Base-by-base conservation (phyloP, 2,888 invertebrate genomes). In the Oligia strigilis region DNA sequence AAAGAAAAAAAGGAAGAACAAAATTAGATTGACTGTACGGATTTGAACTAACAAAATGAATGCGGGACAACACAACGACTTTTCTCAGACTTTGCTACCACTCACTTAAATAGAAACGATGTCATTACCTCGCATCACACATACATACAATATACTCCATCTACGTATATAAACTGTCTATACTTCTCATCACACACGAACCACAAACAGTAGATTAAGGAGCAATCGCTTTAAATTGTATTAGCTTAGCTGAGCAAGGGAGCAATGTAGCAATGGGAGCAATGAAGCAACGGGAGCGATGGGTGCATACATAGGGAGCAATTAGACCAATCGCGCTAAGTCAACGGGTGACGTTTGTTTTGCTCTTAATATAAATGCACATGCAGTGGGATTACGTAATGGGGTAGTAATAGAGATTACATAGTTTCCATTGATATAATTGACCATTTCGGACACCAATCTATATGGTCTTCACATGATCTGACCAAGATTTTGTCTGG, bases 301-400 rank as follows among this genome's bases (percentile, higher is more conserved):
- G 49, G 81, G 69, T 76, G 77, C 82, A 78, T 80, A 70, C 73
- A 64, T 64, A 49, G 64, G 55, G 66, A 73, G 75, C 75, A 85
- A 83, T 81, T 77, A 77, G 78, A 85, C 72, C 83, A 81, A 88
- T 83, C 73, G 74, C 72, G 52, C 77, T 83, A 81, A 85, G 82
- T 88, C 85, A 83, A 81, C 85, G 67, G 52, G 52, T 73, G 77
- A 76, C 83, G 72, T 72, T 77, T 75, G 86, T 74, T 73, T 71
- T 77, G 75, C 78, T 72, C 78, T 79, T 77, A 83, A 79, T 82
- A 87, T 83, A 83, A 83, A 82, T 78, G 79, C 77, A 80, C 78
- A 77, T 80, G n/a, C 36, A 19, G 49, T 11, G 4, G 4, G 40
- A 80, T 78, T 88, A 69, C 71, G 83, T 88, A 66, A 73, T 8